Evolutionary conservation across 2,888 invertebrate species (phyloP).

Genomic region (Hofmannophila pseudospretella): DNA sequence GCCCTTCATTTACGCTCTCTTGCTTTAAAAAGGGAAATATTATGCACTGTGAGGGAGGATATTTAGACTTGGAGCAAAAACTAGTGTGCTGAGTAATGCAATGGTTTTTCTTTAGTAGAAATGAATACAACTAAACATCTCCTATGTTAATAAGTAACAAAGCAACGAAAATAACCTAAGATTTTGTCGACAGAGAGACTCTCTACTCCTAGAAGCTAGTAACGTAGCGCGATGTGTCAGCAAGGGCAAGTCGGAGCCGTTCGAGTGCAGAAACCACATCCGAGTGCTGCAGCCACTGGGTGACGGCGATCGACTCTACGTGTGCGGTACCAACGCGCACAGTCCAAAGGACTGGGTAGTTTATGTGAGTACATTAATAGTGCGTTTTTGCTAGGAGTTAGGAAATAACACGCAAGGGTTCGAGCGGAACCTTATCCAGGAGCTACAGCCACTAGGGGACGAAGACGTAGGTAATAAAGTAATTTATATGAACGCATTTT

Average conservation of each 20-base stretch:
- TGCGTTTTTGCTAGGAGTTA: no score
- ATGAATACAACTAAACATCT: no score
- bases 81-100: no score
- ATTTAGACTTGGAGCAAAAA: no score
- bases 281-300: constrained; percentile 81
- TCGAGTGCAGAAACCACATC: constrained; percentile 81
- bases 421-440: no score
- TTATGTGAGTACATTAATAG: constrained; percentile 79
- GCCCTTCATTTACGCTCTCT: constrained; percentile 25
- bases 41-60: neutral
- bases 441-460: no score
- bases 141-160: no score
- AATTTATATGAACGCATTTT: no score
- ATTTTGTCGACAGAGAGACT: constrained; percentile 61
- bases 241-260: constrained; percentile 81
- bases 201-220: constrained; percentile 76
- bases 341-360: constrained; percentile 81
- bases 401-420: no score
- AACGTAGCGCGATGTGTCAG: constrained; percentile 79
- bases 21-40: constrained; percentile 6
- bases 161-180: no score
- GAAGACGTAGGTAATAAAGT: no score
- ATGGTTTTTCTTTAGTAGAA: no score
- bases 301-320: constrained; percentile 79
- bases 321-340: constrained; percentile 82